These are phyloP conservation scores for Dryobates pubescens DNA, from an alignment of 2,797 vertebrate genomes.

Conservation along the genomic window DNA sequence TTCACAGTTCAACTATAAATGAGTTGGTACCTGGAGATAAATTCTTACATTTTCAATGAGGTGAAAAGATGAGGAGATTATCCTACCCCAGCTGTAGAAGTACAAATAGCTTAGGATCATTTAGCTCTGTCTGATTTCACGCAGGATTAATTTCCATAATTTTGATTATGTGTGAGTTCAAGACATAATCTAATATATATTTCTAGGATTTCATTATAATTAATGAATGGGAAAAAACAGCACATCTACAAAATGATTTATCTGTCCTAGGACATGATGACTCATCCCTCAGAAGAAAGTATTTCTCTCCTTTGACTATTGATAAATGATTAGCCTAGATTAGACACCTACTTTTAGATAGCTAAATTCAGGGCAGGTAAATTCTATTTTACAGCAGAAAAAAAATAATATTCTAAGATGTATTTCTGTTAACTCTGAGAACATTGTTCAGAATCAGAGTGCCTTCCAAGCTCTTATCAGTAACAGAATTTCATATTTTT, in stretches of 20 bases:
- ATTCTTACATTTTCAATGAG: not conserved
- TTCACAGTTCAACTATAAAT: not conserved
- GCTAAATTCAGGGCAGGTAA: not conserved
- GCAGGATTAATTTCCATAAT: not conserved
- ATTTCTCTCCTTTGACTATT: not conserved
- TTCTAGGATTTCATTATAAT: not conserved
- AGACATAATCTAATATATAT: not conserved
- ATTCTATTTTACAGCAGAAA: not conserved
- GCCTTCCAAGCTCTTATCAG: not conserved
- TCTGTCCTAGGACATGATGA: not conserved
- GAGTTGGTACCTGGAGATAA: not conserved
- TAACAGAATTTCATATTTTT: not conserved
- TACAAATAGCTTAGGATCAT: not conserved
- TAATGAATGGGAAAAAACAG: not conserved
- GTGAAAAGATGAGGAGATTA: not conserved
- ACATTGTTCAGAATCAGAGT: not conserved
- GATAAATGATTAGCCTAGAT: not conserved
- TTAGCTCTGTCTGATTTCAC: not conserved
- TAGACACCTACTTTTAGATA: not conserved
- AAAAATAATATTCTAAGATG: not conserved
- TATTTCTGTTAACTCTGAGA: not conserved
- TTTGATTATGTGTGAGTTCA: not conserved
- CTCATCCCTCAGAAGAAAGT: not conserved
- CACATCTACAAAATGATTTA: not conserved
- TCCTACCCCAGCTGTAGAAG: not conserved